These are phyloP conservation scores for Drosophila sproati DNA, from an alignment of 1,140 invertebrate genomes.

Conservation along the genomic window DNA sequence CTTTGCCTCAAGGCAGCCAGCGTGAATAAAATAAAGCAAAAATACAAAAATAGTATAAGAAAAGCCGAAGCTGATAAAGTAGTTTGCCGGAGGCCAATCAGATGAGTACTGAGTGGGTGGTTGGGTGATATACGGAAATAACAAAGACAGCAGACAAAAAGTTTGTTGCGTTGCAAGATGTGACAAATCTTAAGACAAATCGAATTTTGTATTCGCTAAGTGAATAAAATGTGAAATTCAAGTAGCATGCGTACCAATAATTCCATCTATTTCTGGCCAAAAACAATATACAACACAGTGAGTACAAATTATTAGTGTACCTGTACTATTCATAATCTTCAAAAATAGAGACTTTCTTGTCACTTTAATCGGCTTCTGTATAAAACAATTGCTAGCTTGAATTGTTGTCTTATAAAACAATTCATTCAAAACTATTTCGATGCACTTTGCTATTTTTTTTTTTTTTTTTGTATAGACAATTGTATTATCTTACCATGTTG, in stretches of 20 bases:
- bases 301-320: neutral
- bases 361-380: too few relatives aligned
- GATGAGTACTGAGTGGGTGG: conserved; percentile 7
- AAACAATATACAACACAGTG: neutral
- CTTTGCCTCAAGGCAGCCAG: conserved; percentile 73
- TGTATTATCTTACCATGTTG: too few relatives aligned
- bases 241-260: conserved; percentile 26
- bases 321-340: neutral
- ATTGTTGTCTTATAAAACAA: too few relatives aligned
- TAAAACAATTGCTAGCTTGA: too few relatives aligned
- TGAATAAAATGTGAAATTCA: conserved; percentile 2
- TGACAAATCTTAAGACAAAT: conserved; percentile 55
- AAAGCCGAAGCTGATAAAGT: conserved; percentile 64
- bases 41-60: conserved; percentile 24
- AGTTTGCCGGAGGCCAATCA: conserved; percentile 60
- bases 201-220: conserved; percentile 52
- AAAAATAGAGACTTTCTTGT: too few relatives aligned
- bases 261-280: neutral
- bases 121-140: conserved; percentile 1
- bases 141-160: conserved; percentile 21
- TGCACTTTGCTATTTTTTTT: too few relatives aligned
- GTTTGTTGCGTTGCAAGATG: neutral
- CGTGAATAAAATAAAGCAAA: conserved; percentile 51
- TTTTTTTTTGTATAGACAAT: too few relatives aligned
- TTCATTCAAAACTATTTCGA: too few relatives aligned